Evolutionary conservation across 2,888 invertebrate genomes (phyloP), one percentile per base, ranked within the genome.

Genomic region (Elgonia sp.): DNA sequence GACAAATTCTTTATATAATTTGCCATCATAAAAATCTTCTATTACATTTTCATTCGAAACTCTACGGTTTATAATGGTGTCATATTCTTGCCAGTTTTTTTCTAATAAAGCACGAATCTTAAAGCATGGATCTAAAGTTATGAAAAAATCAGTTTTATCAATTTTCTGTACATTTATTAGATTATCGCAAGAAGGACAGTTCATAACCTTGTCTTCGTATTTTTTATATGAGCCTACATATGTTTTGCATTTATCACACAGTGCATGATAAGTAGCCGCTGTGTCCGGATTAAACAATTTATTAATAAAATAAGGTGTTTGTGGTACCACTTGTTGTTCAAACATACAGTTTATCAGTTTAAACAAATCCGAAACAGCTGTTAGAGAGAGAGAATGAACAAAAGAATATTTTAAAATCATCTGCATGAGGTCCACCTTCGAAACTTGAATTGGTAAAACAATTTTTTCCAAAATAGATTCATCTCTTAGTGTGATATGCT

Each of bases 231-330:
- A 9, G 16, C 67, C 60, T 2, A 86, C 57, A 65, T 84, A 84
- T 14, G 46, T 65, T n/a, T 37, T 46, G 73, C 88, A 89, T 20
- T 79, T 60, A 9, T 86, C 40, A 46, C 88, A 89, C 0, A 85
- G 21, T 12, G 84, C 88, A 73, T 89, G 86, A 63, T 87, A 88
- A 39, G 72, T 65, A 14, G 81, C 73, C n/a, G 10, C 63, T 42
- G 82, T 63, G 12, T 8, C 8, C 6, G 84, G 70, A 70, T 88
- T 83, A 50, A 76, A 86, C 14, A 89, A 55, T 82, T 88, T 82
- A 40, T 88, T 85, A 12, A 89, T 57, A 14, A 80, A 65, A 57
- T 89, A 88, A 14, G 83, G 86, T 0, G 83, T 57, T 37, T 87
- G 65, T n/a, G 75, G 83, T 76, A 84, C 69, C 21, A 84, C 16